These are phyloP conservation scores for Matsumurasca onukii DNA, from an alignment of 1,140 invertebrate species.

Conservation along the genomic window DNA sequence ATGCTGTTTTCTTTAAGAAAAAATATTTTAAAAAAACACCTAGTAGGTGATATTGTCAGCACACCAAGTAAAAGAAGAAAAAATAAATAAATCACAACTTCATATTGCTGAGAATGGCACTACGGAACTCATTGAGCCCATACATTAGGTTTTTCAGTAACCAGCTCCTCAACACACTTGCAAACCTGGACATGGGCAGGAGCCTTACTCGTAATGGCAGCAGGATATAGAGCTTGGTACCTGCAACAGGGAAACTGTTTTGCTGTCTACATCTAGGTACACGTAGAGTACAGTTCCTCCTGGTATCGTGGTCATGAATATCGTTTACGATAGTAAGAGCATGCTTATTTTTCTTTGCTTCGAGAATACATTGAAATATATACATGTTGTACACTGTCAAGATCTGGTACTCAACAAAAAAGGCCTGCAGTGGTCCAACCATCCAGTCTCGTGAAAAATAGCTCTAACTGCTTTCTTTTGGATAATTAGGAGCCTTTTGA, in stretches of 20 bases:
- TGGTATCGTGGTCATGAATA: background rate
- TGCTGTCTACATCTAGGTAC: background rate
- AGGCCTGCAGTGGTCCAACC: background rate
- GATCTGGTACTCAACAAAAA: background rate
- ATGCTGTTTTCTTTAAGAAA: too few relatives aligned
- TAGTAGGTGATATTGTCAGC: too few relatives aligned
- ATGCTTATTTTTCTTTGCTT: background rate
- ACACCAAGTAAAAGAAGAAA: too few relatives aligned
- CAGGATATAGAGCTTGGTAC: background rate
- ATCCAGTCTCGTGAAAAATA: background rate
- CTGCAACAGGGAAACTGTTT: background rate
- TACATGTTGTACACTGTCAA: background rate
- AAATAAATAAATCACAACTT: too few relatives aligned
- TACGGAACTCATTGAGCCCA: too few relatives aligned
- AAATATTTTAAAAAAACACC: too few relatives aligned
- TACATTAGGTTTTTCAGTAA: too few relatives aligned
- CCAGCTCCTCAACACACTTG: too few relatives aligned
- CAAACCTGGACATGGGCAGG: too few relatives aligned
- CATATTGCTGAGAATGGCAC: too few relatives aligned
- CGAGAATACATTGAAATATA: background rate
- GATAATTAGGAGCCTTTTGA: background rate
- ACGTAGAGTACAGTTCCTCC: background rate
- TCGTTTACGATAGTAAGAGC: background rate
- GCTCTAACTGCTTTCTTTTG: background rate
- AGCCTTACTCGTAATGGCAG: too few relatives aligned